phyloP scores from a whole-genome alignment of 1,140 invertebrate species.

The Cephus cinctus region DNA sequence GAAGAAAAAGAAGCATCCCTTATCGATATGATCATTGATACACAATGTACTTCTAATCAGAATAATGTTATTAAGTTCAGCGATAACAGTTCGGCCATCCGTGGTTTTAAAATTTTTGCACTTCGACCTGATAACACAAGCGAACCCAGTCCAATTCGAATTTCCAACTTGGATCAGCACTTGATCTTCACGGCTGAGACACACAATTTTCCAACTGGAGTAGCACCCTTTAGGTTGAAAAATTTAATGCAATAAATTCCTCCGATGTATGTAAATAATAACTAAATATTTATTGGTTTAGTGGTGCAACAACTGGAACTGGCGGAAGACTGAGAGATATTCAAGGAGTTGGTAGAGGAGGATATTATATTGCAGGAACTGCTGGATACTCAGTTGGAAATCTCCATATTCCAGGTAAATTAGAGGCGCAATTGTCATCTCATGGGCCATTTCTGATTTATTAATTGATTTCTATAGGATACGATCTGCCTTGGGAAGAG shows the following conservation, averaged over 20 bases:
- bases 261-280: conserved; percentile 3
- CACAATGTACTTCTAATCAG: conserved; percentile 79
- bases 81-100: conserved; percentile 96
- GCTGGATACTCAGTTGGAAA: conserved; percentile 96
- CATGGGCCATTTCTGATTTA: too few relatives aligned
- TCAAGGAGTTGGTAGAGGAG: conserved; percentile 88
- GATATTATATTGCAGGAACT: conserved; percentile 91
- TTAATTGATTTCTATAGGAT: conserved; percentile 60
- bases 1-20: conserved; percentile 75
- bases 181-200: conserved; percentile 99
- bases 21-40: conserved; percentile 90
- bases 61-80: conserved; percentile 98
- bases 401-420: conserved; percentile 80
- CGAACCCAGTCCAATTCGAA: conserved; percentile 65
- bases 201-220: conserved; percentile 97
- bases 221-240: conserved; percentile 74
- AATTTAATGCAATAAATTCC: conserved; percentile 3
- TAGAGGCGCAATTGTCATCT: too few relatives aligned
- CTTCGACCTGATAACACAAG: conserved; percentile 64
- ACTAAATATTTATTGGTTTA: conserved; percentile 50
- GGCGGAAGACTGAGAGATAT: conserved; percentile 94
- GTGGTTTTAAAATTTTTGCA: conserved; percentile 73
- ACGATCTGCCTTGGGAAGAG: conserved; percentile 87
- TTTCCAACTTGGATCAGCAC: conserved; percentile 68
- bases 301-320: conserved; percentile 95